These are phyloP conservation scores for Bovichtus variegatus DNA, from an alignment of 2,797 vertebrate genomes.

Conservation along the genomic window DNA sequence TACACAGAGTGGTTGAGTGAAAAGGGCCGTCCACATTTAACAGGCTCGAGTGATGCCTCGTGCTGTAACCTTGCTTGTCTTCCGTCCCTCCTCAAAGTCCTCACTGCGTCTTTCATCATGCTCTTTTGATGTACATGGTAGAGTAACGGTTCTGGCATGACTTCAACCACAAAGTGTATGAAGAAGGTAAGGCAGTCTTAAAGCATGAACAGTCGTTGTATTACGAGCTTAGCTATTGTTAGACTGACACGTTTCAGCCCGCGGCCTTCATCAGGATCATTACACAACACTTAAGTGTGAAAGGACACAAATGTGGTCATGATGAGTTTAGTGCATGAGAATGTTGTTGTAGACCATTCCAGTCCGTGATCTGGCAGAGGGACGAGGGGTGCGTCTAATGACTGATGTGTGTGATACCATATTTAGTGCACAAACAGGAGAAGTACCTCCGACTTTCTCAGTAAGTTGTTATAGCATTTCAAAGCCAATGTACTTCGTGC, in stretches of 20 bases:
- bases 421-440: neutral
- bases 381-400: neutral
- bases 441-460: neutral
- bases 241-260: neutral
- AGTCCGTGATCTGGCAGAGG: neutral
- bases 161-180: conserved; percentile 3
- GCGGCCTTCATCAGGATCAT: neutral
- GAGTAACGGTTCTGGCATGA: conserved; percentile 2
- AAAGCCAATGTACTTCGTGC: neutral
- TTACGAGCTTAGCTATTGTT: neutral
- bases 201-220: neutral
- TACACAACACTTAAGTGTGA: neutral
- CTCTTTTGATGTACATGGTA: conserved; percentile 34
- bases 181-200: neutral
- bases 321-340: neutral
- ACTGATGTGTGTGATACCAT: neutral
- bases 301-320: neutral
- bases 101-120: conserved; percentile 30
- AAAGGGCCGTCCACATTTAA: conserved; percentile 35
- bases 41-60: conserved; percentile 50
- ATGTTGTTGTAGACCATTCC: neutral
- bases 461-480: neutral
- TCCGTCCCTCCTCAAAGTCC: conserved; percentile 36
- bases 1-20: conserved; percentile 17
- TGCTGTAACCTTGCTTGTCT: conserved; percentile 62